phyloP scores from a whole-genome alignment of 2,113 vertebrate species.

The Heterochromis multidens region DNA sequence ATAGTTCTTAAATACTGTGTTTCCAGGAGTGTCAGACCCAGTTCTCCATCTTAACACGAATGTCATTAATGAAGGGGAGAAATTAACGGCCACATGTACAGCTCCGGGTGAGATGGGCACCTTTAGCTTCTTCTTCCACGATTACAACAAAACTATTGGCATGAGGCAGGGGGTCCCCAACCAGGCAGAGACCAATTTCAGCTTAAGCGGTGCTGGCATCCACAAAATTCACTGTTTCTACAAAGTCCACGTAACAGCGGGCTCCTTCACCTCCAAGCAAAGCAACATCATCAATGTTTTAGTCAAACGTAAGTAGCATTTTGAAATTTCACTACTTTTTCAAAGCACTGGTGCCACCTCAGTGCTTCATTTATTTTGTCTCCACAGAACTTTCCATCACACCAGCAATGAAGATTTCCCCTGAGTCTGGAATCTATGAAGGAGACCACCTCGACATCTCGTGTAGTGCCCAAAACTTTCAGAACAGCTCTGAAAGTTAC shows the following conservation, averaged over 20 bases:
- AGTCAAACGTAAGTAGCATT: slow-evolving; percentile 51
- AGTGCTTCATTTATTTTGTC: neutral
- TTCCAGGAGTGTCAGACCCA: slow-evolving; percentile 66
- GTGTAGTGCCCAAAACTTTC: slow-evolving; percentile 4
- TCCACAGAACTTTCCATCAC: slow-evolving; percentile 53
- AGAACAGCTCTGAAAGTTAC: fast-evolving
- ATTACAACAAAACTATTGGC: neutral
- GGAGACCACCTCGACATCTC: slow-evolving; percentile 64
- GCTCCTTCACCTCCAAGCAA: neutral
- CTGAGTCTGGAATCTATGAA: slow-evolving; percentile 55
- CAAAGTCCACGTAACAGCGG: neutral
- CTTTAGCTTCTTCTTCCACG: slow-evolving; percentile 54
- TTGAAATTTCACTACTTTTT: neutral
- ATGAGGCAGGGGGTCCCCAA: fast-evolving
- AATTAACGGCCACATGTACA: slow-evolving; percentile 37
- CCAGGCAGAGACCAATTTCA: neutral
- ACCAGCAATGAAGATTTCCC: slow-evolving; percentile 46
- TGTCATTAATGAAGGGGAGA: slow-evolving; percentile 51
- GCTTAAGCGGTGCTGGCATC: neutral
- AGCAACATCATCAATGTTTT: slow-evolving; percentile 41
- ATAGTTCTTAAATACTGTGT: neutral
- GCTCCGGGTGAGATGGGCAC: slow-evolving; percentile 54
- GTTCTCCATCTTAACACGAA: slow-evolving; percentile 16
- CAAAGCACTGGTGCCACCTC: neutral
- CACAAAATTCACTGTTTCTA: slow-evolving; percentile 63